phyloP scores from a whole-genome alignment of 2,797 vertebrate genomes.

The Poecile montanus region DNA sequence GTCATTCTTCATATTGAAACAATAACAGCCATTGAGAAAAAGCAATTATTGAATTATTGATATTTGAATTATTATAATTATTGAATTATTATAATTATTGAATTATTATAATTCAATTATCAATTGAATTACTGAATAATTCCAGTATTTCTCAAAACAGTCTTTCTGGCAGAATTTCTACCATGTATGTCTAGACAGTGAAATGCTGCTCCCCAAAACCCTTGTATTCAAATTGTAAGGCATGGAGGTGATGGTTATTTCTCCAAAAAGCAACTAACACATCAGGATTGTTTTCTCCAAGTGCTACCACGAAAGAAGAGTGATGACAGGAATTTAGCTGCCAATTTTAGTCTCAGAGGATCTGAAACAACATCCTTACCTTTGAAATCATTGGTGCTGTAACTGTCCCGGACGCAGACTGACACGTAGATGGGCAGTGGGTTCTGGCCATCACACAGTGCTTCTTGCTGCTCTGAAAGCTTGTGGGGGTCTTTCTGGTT shows the following conservation, averaged over 20 bases:
- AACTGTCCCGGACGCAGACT: constrained; percentile 76
- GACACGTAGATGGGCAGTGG: constrained; percentile 82
- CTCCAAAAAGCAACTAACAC: background rate
- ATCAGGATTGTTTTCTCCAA: background rate
- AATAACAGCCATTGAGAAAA: background rate
- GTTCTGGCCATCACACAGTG: constrained; percentile 78
- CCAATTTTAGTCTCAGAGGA: background rate
- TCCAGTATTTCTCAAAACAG: background rate
- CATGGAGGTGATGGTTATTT: background rate
- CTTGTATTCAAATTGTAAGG: background rate
- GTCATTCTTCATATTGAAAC: background rate
- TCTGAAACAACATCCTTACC: constrained; percentile 55
- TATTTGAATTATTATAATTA: too few relatives aligned
- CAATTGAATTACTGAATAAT: background rate
- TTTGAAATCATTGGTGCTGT: constrained; percentile 83
- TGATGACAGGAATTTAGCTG: background rate
- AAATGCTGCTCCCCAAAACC: background rate
- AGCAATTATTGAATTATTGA: background rate
- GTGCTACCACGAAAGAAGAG: background rate
- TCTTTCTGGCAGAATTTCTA: background rate
- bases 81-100: too few relatives aligned
- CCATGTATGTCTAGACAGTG: background rate
- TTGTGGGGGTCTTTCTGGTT: constrained; percentile 76
- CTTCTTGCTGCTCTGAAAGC: constrained; percentile 79
- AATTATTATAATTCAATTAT: background rate